Percentiles rank a stretch among this genome's conserved stretches.
phyloP scores from a whole-genome alignment of 2,797 vertebrate genomes.

The Pangasius djambal region DNA sequence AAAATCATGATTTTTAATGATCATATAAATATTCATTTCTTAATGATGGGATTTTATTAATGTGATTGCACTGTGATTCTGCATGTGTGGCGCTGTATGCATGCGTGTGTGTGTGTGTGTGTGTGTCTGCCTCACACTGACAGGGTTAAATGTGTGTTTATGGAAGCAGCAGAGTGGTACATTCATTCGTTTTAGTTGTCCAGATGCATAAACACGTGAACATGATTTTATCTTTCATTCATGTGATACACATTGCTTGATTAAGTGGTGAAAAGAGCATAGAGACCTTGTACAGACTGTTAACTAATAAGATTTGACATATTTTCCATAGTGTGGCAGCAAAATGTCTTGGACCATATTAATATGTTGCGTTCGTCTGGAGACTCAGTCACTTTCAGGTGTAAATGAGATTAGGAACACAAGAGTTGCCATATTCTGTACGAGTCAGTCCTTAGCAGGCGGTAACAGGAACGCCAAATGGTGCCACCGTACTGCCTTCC shows the following conservation, averaged over 20 bases:
- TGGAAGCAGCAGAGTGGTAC: background rate
- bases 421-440: conserved; percentile 56
- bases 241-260: background rate
- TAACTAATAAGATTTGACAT: background rate
- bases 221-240: background rate
- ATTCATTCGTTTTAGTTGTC: background rate
- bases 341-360: conserved; percentile 14
- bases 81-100: background rate
- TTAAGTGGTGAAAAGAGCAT: background rate
- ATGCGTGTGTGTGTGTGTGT: background rate
- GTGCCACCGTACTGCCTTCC: conserved; percentile 65
- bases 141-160: background rate
- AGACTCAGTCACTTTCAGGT: conserved; percentile 3
- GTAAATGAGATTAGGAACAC: conserved; percentile 73
- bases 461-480: conserved; percentile 77
- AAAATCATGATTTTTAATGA: conserved; percentile 18
- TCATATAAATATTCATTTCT: conserved; percentile 28
- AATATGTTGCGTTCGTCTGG: background rate
- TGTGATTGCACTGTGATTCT: conserved; percentile 7
- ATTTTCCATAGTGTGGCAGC: background rate
- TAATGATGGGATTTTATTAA: conserved; percentile 19
- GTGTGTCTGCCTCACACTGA: background rate
- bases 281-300: background rate
- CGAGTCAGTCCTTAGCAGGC: conserved; percentile 72
- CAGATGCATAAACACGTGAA: background rate